Conservation (phyloP, 2,888 invertebrate genomes). For the Parapristionchus giblindavisi region DNA sequence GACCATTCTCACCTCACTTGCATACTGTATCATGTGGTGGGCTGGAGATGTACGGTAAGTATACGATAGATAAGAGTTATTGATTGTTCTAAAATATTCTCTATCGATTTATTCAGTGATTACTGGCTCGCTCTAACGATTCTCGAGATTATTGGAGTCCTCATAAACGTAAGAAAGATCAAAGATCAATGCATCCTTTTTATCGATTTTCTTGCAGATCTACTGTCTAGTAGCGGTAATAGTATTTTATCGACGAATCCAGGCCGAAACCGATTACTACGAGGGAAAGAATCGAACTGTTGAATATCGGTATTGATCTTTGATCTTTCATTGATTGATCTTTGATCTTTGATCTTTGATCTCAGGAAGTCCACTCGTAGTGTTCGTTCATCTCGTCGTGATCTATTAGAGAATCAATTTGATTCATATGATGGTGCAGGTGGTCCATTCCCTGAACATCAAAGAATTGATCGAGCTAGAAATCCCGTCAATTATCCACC, state of each 20-base stretch:
- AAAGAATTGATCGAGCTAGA: slow-evolving; percentile 32
- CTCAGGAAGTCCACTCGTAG: neutral
- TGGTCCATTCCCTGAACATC: slow-evolving; percentile 33
- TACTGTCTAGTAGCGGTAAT: slow-evolving; percentile 66
- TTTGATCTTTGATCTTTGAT: neutral
- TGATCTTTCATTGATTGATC: neutral
- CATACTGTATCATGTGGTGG: slow-evolving; percentile 69
- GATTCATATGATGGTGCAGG: slow-evolving; percentile 29
- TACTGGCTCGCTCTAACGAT: slow-evolving; percentile 69
- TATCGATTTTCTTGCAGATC: slow-evolving; percentile 43
- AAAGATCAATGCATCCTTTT: neutral
- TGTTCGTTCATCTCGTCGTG: slow-evolving; percentile 24
- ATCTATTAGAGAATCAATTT: slow-evolving; percentile 36
- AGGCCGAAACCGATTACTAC: slow-evolving; percentile 59
- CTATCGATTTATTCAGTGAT: too few species aligned
- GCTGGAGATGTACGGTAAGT: slow-evolving; percentile 63
- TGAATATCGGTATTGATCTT: slow-evolving; percentile 10
- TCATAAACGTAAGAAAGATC: slow-evolving; percentile 62
- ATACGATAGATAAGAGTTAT: slow-evolving; percentile 48
- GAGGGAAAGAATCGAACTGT: slow-evolving; percentile 55
- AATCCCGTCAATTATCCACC: slow-evolving; percentile 10
- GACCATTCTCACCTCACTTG: slow-evolving; percentile 63
- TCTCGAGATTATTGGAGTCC: slow-evolving; percentile 64
- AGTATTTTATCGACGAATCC: slow-evolving; percentile 63
- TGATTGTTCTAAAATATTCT: neutral